Conservation (phyloP, 2,113 vertebrate genomes). For the Bubo bubo region DNA sequence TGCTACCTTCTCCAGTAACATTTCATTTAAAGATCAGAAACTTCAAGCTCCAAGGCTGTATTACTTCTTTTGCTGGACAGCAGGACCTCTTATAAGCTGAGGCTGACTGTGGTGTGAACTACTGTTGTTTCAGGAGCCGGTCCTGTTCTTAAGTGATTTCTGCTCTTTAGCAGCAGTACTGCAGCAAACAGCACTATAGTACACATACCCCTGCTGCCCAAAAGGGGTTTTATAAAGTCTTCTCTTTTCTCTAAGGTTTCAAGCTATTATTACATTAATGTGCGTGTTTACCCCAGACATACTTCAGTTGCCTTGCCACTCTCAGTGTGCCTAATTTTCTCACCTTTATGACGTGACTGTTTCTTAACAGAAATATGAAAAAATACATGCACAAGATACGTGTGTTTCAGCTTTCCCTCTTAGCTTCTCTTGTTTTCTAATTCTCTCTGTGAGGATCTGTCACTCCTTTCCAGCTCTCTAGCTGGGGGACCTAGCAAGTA, state of each 20-base stretch:
- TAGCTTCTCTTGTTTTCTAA: neutral
- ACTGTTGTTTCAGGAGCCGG: neutral
- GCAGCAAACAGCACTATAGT: neutral
- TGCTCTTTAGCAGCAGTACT: neutral
- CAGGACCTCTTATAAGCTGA: neutral
- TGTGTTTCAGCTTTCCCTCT: neutral
- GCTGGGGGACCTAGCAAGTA: neutral
- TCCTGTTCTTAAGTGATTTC: neutral
- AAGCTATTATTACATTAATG: no score
- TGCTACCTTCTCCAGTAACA: neutral
- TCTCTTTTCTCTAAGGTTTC: neutral
- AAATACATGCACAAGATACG: rapidly evolving
- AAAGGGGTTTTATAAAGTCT: neutral
- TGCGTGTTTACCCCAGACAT: neutral
- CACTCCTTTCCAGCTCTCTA: neutral
- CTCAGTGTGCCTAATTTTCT: neutral
- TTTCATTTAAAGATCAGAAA: neutral
- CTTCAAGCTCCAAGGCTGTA: neutral
- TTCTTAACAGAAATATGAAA: neutral
- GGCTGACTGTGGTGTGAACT: neutral
- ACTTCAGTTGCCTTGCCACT: neutral
- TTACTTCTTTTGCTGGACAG: neutral
- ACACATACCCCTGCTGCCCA: neutral
- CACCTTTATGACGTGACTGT: neutral
- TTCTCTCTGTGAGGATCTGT: neutral